Percentiles rank a stretch among this genome's conserved stretches.
Conservation (phyloP, 2,797 vertebrate genomes). For the Gambusia yucatana region DNA sequence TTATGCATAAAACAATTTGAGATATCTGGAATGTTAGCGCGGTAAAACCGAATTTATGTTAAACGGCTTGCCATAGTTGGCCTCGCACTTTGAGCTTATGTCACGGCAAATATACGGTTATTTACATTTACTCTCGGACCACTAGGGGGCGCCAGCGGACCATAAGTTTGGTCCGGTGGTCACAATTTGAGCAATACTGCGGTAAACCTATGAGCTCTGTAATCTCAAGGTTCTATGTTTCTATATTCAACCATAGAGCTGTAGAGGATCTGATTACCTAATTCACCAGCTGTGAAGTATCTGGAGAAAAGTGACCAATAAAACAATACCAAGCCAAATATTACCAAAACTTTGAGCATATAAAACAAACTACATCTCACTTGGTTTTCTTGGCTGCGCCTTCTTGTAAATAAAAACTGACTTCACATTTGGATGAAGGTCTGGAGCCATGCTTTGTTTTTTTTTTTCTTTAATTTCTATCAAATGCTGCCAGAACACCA, state of each 20-base stretch:
- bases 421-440: slow-evolving; percentile 19
- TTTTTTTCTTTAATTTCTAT: background rate
- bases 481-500: slow-evolving; percentile 6
- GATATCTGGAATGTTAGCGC: too few relatives aligned
- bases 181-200: too few relatives aligned
- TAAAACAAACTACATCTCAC: slow-evolving; percentile 22
- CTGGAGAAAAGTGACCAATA: background rate
- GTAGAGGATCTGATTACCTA: background rate
- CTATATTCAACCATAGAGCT: too few relatives aligned
- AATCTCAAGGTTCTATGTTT: background rate
- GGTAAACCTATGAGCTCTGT: background rate
- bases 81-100: too few relatives aligned
- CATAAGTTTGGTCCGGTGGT: too few relatives aligned
- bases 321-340: slow-evolving; percentile 13
- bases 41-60: too few relatives aligned
- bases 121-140: too few relatives aligned
- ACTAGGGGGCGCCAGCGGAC: too few relatives aligned
- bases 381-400: slow-evolving; percentile 14
- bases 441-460: slow-evolving; percentile 17
- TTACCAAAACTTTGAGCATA: background rate
- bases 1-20: too few relatives aligned
- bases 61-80: too few relatives aligned
- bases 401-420: slow-evolving; percentile 35
- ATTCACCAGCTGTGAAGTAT: background rate
- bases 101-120: too few relatives aligned